Evolutionary conservation across 2,797 vertebrate genomes (phyloP).

Genomic region (Scleropages formosus): DNA sequence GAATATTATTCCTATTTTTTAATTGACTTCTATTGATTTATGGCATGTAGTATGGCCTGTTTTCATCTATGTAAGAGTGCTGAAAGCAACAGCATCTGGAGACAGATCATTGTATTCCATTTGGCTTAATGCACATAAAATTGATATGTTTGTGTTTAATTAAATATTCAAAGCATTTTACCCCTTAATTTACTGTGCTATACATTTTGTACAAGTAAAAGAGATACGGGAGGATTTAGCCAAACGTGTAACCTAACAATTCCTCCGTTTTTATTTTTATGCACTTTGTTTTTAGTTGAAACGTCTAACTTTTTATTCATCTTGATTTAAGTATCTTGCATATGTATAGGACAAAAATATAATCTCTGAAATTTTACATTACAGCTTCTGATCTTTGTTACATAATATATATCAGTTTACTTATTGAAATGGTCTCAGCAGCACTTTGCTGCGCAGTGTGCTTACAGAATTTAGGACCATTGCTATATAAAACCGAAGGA

Average conservation of each 20-base stretch:
- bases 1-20: background rate
- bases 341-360: background rate
- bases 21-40: background rate
- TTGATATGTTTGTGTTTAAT: background rate
- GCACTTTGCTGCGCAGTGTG: too few relatives aligned
- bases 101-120: background rate
- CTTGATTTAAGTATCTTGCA: background rate
- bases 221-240: too few relatives aligned
- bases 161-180: conserved; percentile 7
- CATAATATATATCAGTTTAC: background rate
- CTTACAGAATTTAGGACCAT: too few relatives aligned
- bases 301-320: conserved; percentile 10
- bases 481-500: too few relatives aligned
- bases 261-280: too few relatives aligned
- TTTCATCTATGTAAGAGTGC: background rate
- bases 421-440: too few relatives aligned
- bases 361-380: too few relatives aligned
- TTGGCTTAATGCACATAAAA: background rate
- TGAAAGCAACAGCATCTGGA: background rate
- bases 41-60: background rate
- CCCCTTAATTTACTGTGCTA: background rate
- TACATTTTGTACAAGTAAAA: too few relatives aligned
- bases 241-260: too few relatives aligned
- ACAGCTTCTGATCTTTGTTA: too few relatives aligned
- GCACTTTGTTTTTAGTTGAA: background rate